Evolutionary conservation across 2,888 invertebrate species (phyloP).

Genomic region (Anthrax anthrax): DNA sequence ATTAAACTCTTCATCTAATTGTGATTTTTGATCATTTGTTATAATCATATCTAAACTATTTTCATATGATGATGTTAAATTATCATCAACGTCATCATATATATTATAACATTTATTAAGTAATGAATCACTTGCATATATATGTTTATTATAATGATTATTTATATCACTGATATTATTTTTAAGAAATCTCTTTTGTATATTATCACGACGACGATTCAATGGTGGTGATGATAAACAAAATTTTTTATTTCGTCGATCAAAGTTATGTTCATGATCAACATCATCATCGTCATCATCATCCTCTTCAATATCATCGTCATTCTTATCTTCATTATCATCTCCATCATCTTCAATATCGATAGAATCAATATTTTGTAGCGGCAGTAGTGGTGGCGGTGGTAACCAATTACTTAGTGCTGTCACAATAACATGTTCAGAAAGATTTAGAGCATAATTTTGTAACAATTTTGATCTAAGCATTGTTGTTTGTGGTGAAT

Average conservation of each 20-base stretch:
- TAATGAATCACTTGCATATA: slow-evolving; percentile 33
- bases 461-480: slow-evolving; percentile 21
- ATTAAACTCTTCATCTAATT: not conserved
- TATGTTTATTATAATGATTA: slow-evolving; percentile 17
- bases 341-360: not conserved
- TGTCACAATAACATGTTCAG: slow-evolving; percentile 14
- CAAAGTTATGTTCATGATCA: too few species aligned
- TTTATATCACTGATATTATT: not conserved
- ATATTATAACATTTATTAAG: slow-evolving; percentile 32
- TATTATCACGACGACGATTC: too few species aligned
- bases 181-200: not conserved
- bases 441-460: slow-evolving; percentile 13
- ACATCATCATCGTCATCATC: too few species aligned
- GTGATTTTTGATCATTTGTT: slow-evolving; percentile 22
- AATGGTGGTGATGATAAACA: not conserved
- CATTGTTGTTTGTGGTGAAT: slow-evolving; percentile 32
- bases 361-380: not conserved
- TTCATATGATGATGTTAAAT: slow-evolving; percentile 25
- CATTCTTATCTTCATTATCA: too few species aligned
- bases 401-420: slow-evolving; percentile 27
- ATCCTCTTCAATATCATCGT: too few species aligned
- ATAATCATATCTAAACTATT: slow-evolving; percentile 24
- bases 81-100: slow-evolving; percentile 33
- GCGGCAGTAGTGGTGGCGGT: slow-evolving; percentile 26
- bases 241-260: too few species aligned